Percentiles rank a stretch among this genome's conserved stretches.
Conservation (phyloP, 1,140 invertebrate genomes). For the Gryllus bimaculatus region DNA sequence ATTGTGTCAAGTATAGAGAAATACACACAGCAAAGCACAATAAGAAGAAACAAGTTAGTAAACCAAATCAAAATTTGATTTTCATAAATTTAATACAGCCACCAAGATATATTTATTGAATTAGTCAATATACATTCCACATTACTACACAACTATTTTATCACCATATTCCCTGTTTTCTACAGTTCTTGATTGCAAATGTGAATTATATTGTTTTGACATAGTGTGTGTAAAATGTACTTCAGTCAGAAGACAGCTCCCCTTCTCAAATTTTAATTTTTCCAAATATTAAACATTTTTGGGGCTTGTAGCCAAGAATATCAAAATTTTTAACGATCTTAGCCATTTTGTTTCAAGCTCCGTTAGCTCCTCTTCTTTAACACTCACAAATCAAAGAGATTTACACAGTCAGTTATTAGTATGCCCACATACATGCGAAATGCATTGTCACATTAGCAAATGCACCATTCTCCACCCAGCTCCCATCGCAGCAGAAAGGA, state of each 20-base stretch:
- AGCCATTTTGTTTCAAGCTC: conserved; percentile 1
- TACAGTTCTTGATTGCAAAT: neutral
- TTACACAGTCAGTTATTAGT: neutral
- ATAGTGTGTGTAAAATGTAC: neutral
- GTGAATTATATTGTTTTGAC: neutral
- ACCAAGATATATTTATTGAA: too few species aligned
- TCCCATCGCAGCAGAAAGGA: conserved; percentile 13
- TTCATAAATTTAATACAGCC: too few species aligned
- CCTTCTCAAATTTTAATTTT: neutral
- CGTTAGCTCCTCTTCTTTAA: conserved; percentile 1
- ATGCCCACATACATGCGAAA: conserved; percentile 11
- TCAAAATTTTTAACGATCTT: neutral
- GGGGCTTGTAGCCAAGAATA: too few species aligned
- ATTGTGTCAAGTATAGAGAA: too few species aligned
- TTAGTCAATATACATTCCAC: too few species aligned
- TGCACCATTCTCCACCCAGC: conserved; percentile 19
- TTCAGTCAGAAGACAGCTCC: neutral
- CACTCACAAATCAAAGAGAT: neutral
- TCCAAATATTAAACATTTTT: neutral
- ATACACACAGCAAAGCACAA: too few species aligned
- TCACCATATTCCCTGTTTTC: neutral
- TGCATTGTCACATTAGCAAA: conserved; percentile 16
- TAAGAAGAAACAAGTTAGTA: too few species aligned
- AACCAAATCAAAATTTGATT: too few species aligned
- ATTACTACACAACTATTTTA: too few species aligned